These are phyloP conservation scores for Automeris io DNA, from an alignment of 2,888 invertebrate species.

Conservation along the genomic window DNA sequence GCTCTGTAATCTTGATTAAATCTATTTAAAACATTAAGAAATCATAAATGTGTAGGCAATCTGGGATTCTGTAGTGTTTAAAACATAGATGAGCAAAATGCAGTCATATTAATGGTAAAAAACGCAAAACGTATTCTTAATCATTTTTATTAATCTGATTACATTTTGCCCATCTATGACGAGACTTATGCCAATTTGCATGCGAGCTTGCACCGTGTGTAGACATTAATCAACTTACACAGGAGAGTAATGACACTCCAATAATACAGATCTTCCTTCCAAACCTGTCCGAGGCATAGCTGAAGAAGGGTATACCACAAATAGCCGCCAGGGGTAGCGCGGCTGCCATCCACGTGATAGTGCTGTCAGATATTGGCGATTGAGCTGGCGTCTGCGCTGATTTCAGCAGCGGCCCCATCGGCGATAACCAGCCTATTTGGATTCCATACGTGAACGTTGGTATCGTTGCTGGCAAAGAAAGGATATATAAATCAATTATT, in stretches of 20 bases:
- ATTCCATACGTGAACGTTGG: constrained; percentile 70
- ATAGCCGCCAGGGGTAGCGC: constrained; percentile 69
- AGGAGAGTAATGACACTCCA: constrained; percentile 65
- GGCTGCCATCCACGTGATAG: constrained; percentile 69
- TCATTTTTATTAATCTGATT: no score
- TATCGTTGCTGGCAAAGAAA: constrained; percentile 55
- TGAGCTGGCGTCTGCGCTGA: constrained; percentile 39
- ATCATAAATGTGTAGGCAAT: no score
- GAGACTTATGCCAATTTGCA: background rate
- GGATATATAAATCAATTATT: background rate
- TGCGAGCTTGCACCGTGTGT: background rate
- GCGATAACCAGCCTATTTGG: constrained; percentile 72
- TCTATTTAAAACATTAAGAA: no score
- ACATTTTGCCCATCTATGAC: no score
- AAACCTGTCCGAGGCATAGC: constrained; percentile 55
- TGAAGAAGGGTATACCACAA: constrained; percentile 69
- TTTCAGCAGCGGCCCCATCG: constrained; percentile 59
- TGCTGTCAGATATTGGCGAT: constrained; percentile 40
- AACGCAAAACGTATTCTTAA: no score
- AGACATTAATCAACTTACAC: constrained; percentile 43
- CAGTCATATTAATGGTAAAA: no score
- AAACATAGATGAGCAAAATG: no score
- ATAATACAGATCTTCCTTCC: constrained; percentile 71
- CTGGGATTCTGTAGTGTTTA: no score
- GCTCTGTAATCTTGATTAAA: no score